Conservation (phyloP, 2,888 invertebrate genomes). For the Deilephila elpenor region DNA sequence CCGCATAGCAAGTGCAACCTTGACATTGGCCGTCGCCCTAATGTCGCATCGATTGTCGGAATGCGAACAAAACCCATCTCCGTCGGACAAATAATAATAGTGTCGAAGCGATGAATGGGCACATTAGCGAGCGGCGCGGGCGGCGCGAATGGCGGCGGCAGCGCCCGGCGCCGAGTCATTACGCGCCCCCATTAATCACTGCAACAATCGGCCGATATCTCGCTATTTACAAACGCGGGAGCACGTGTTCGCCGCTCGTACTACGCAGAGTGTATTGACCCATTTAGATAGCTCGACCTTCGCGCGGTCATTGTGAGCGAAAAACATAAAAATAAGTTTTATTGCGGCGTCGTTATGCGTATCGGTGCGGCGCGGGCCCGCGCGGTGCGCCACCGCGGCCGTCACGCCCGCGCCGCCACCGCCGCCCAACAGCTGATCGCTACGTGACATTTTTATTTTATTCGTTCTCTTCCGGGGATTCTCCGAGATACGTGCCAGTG, state of each 20-base stretch:
- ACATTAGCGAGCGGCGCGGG: constrained; percentile 77
- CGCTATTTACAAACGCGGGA: constrained; percentile 85
- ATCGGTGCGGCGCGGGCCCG: constrained; percentile 71
- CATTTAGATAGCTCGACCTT: constrained; percentile 85
- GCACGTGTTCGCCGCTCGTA: constrained; percentile 83
- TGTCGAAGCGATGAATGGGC: constrained; percentile 81
- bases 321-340: constrained; percentile 85
- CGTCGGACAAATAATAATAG: constrained; percentile 73
- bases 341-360: constrained; percentile 84
- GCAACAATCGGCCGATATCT: constrained; percentile 85
- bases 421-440: constrained; percentile 82
- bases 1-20: constrained; percentile 80
- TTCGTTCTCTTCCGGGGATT: constrained; percentile 83
- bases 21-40: constrained; percentile 80
- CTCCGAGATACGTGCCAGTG: constrained; percentile 82
- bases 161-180: constrained; percentile 80
- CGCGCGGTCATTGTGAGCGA: constrained; percentile 85
- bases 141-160: constrained; percentile 57
- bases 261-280: constrained; percentile 84
- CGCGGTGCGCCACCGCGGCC: constrained; percentile 67
- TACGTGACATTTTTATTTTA: constrained; percentile 85
- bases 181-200: constrained; percentile 84
- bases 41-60: constrained; percentile 77
- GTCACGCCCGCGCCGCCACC: constrained; percentile 44
- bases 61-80: constrained; percentile 79